Evolutionary conservation across 2,888 invertebrate species (phyloP), one percentile per base, ranked within the genome.

Genomic region (Octonoba sinensis): DNA sequence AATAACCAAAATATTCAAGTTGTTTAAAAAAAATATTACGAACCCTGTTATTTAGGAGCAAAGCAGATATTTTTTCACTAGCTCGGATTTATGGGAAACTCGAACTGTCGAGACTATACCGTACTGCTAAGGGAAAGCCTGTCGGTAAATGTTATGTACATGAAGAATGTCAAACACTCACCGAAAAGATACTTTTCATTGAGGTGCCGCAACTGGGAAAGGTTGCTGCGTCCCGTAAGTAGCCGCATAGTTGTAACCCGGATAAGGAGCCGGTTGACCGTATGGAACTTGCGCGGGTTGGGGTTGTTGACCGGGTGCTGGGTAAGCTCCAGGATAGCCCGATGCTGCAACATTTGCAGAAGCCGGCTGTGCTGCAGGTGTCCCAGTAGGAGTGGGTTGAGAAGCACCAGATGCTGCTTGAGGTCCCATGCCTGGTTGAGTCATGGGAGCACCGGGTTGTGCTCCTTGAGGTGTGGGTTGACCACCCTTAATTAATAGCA

Each of bases 161-260:
- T 47, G 11, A 47, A 47, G 47, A 47, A 47, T 47, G 15, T 13
- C 15, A 47, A 47, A 59, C 11, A 20, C 22, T 49, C 16, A 65
- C 65, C 65, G n/a, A 49, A 49, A 47, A 49, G 54, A 27, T 56
- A 59, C 18, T 22, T 47, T 44, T 22, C 51, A 70, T 66, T 75
- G 74, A 20, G 81, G 81, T 18, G 75, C 81, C 16, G 74, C 74
- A 27, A 71, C 70, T 65, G 64, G 75, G 20, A 72, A 76, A 3
- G 66, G 76, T 49, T 82, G 82, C 27, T 82, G 82, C 11, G 76
- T 60, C 11, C 76, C 76, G 56, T 82, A 82, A 13, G 82, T 76
- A 20, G 79, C 79, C 27, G 82, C 82, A 56, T 82, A 82, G 46
- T 71, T 72, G 27, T 82, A 82, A 3, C 82, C 82, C 4, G 82